Evolutionary conservation across 2,888 invertebrate species (phyloP).

Genomic region (Scelioninae gen. 2): DNA sequence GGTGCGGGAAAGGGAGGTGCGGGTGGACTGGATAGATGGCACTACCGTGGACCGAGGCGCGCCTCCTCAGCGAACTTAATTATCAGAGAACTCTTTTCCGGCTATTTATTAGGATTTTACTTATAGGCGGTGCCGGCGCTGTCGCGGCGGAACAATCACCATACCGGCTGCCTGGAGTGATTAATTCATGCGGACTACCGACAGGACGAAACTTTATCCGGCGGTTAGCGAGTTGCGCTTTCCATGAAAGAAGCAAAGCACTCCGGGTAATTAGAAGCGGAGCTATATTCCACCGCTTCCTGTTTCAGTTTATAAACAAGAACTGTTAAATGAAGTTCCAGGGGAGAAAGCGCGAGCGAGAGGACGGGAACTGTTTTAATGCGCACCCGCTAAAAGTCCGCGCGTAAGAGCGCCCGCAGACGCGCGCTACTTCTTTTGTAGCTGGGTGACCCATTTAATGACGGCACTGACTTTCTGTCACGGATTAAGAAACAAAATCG

Average conservation of each 20-base stretch:
- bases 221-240: slow-evolving; percentile 62
- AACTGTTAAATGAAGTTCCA: slow-evolving; percentile 72
- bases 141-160: slow-evolving; percentile 69
- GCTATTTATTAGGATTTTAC: slow-evolving; percentile 74
- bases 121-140: slow-evolving; percentile 62
- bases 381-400: slow-evolving; percentile 38
- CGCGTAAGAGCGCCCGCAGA: slow-evolving; percentile 25
- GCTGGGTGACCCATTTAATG: slow-evolving; percentile 25
- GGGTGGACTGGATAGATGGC: not conserved
- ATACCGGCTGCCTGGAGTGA: slow-evolving; percentile 60
- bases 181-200: slow-evolving; percentile 58
- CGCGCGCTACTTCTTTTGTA: slow-evolving; percentile 17
- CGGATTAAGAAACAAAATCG: not conserved
- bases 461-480: not conserved
- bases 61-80: slow-evolving; percentile 70
- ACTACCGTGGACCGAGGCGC: slow-evolving; percentile 1
- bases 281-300: slow-evolving; percentile 73
- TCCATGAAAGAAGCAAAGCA: slow-evolving; percentile 72
- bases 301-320: slow-evolving; percentile 74
- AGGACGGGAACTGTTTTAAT: slow-evolving; percentile 46
- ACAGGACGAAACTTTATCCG: slow-evolving; percentile 67
- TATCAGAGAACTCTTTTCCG: slow-evolving; percentile 71
- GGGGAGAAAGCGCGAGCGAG: slow-evolving; percentile 37
- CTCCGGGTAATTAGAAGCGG: slow-evolving; percentile 73
- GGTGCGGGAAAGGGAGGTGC: slow-evolving; percentile 23